Evolutionary conservation across 2,113 vertebrate genomes (phyloP), one percentile per base, ranked within the genome.

Genomic region (Oreotrochilus melanogaster): DNA sequence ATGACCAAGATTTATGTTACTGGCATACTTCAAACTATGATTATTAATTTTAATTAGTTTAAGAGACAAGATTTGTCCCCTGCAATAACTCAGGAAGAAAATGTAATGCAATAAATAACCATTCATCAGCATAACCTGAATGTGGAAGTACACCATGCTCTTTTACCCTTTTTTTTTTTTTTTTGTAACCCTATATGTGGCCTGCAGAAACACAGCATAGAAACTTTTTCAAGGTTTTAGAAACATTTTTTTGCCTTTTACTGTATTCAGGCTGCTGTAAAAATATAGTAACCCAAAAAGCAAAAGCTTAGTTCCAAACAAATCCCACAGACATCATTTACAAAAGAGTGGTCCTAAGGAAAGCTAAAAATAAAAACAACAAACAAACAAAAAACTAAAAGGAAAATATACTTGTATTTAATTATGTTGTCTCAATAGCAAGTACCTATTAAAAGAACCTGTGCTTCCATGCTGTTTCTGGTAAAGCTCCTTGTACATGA

Each of bases 401-500:
- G 0, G 0, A 25, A 71, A 93, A 94, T 93, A 87, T 65, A 70
- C 85, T 96, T 96, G 92, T 28, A 54, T 30, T 5, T 92, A 85
- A 97, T 96, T 93, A 93, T 64, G 75, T 92, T 93, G 90, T 95
- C 95, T 95, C 84, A 88, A 42, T 95, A 96, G 90, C 88, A 86
- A 96, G 70, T 50, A 70, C 48, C 95, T 97, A 96, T 97, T 95
- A 96, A 97, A 97, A 97, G 97, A 92, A 53, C 67, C 53, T 54
- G 30, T 92, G 85, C 80, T 65, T 90, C 93, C 74, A 89, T 39
- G 58, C 78, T 65, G 83, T 88, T 96, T 96, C 90, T 96, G 91
- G 90, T 91, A 96, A 97, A 97, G 88, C 88, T 93, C 84, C 96
- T 90, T 88, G 88, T 91, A 91, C 95, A 96, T 94, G 93, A 95